Evolutionary conservation across 1,140 invertebrate species (phyloP), one percentile per base, ranked within the genome.

Genomic region (Hestina assimilis): DNA sequence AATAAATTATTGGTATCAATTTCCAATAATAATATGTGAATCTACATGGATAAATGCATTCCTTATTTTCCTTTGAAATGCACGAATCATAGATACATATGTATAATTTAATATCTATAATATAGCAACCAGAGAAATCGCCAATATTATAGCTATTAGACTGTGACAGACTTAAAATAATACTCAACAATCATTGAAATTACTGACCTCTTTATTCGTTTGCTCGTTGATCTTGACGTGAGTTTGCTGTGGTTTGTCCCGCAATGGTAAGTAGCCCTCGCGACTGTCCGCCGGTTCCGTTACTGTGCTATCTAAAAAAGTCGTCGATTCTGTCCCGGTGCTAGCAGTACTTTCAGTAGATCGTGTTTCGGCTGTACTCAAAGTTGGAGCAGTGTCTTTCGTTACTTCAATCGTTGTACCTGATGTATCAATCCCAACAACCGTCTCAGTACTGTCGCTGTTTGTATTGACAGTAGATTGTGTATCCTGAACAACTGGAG

Each of bases 201-300:
- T 69, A 83, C 87, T 83, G 74, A 89, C 89, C 87, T 89, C 89
- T 85, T 89, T 89, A 64, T 89, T 89, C 23, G 84, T 89, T 66
- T 89, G 80, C 43, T 87, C 84, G 71, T 83, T 89, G 74, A 89
- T 86, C 65, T 89, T 88, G 55, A 89, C 89, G 69, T 88, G 78
- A 7, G 79, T 87, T 59, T 85, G 82, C 57, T 77, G 79, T 17
- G 87, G 86, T 52, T 87, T 87, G 69, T 89, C 88, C 53, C 83
- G 78, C 46, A 89, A 75, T 23, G 87, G 85, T 46, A 89, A 67
- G 43, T 86, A 89, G 17, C 89, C 89, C 63, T 89, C 87, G 40
- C 87, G 79, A 56, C 83, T 86, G 69, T 89, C 85, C 19, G 80
- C 82, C 4, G 84, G 71, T 40, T 89, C 87, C 9, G 70, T 69